These are phyloP conservation scores for Gastrophryne carolinensis DNA, from an alignment of 2,797 vertebrate species.

Conservation along the genomic window DNA sequence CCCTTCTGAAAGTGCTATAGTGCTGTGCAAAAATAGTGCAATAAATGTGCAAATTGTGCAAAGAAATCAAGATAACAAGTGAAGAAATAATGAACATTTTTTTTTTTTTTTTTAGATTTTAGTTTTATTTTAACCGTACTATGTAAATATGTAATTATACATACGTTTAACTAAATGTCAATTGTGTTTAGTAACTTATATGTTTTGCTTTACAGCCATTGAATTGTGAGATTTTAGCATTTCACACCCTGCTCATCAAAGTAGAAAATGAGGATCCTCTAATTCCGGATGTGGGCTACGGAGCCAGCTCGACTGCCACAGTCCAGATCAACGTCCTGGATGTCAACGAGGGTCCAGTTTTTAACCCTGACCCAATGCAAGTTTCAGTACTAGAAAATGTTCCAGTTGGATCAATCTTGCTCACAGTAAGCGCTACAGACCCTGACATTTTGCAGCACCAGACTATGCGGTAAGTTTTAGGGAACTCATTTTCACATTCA, in stretches of 20 bases:
- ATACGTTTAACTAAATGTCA: too few species aligned
- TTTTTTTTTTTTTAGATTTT: too few species aligned
- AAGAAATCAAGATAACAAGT: too few species aligned
- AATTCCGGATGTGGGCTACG: conserved; percentile 83
- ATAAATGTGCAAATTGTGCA: too few species aligned
- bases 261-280: conserved; percentile 92
- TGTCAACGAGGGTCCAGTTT: conserved; percentile 90
- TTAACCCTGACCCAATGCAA: conserved; percentile 87
- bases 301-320: conserved; percentile 89
- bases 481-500: too few species aligned
- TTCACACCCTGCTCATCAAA: conserved; percentile 87
- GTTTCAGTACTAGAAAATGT: conserved; percentile 86
- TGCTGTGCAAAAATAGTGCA: too few species aligned
- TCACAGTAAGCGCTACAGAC: conserved; percentile 88
- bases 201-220: conserved; percentile 74
- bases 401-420: conserved; percentile 82
- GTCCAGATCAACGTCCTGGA: conserved; percentile 87
- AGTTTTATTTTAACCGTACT: not conserved
- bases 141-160: not conserved
- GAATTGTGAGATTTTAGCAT: conserved; percentile 84
- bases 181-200: too few species aligned
- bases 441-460: conserved; percentile 88
- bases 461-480: conserved; percentile 89
- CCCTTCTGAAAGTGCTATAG: too few species aligned
- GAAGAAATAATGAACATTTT: too few species aligned